Evolutionary conservation across 2,888 invertebrate genomes (phyloP).

Genomic region (Lasiommata megera): DNA sequence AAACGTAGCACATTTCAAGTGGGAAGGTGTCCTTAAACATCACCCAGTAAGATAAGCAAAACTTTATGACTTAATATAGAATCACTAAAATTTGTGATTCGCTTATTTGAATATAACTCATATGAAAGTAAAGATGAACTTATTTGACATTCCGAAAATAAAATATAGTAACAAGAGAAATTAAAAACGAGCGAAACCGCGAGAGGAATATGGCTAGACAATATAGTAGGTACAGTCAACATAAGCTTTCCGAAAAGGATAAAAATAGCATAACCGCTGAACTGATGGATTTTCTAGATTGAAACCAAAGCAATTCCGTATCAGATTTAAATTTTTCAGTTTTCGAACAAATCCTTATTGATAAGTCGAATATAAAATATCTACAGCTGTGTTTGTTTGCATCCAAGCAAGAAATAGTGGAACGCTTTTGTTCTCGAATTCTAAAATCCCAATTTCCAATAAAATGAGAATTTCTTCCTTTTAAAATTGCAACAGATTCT

Average conservation of each 20-base stretch:
- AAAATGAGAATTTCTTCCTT: conserved; percentile 2
- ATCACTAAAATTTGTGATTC: no score
- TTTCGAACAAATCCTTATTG: conserved; percentile 45
- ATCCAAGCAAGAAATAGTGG: conserved; percentile 30
- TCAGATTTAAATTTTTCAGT: conserved; percentile 47
- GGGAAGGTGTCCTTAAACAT: no score
- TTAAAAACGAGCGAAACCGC: no score
- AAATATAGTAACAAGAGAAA: no score
- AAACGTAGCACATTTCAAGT: no score
- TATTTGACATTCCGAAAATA: no score
- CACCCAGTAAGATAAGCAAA: no score
- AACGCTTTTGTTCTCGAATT: conserved; percentile 21
- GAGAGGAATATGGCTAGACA: no score
- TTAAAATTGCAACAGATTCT: background rate
- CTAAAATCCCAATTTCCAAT: conserved; percentile 3
- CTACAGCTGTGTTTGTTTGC: conserved; percentile 20
- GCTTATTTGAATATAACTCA: no score
- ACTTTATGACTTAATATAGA: no score
- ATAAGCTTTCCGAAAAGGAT: background rate
- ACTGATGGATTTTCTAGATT: conserved; percentile 33
- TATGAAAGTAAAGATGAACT: no score
- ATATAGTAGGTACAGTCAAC: background rate
- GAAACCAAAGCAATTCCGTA: conserved; percentile 36
- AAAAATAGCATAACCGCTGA: background rate
- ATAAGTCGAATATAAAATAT: conserved; percentile 25